A percentile compares a stretch with the other conserved stretches of the same genome.
phyloP scores from a whole-genome alignment of 1,140 invertebrate genomes.

The Spodoptera litura region DNA sequence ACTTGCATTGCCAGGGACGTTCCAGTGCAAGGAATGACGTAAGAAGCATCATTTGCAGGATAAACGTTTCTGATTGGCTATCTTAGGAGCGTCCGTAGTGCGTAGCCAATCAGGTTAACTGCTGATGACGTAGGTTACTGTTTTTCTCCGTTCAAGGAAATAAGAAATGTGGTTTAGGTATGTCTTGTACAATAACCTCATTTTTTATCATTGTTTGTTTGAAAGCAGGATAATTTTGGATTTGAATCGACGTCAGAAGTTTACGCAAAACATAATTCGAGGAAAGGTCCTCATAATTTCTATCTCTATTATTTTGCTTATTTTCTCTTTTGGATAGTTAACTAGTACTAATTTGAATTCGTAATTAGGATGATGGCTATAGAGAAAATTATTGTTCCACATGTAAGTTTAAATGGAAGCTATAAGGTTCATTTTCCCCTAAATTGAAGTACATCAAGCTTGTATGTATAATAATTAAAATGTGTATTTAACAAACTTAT shows the following conservation, averaged over 20 bases:
- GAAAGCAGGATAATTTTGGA: no score
- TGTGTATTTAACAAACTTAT: background rate
- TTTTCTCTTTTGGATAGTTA: no score
- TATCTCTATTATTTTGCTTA: no score
- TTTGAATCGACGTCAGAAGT: no score
- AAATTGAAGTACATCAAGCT: no score
- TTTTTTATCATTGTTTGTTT: background rate
- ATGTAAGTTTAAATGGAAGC: no score
- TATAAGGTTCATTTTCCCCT: no score
- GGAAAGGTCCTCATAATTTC: no score
- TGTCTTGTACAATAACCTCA: background rate
- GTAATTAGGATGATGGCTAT: no score
- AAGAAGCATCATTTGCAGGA: background rate
- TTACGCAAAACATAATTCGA: no score
- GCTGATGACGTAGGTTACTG: background rate
- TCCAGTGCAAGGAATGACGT: slow-evolving; percentile 2
- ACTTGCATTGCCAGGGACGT: background rate
- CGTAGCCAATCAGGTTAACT: slow-evolving; percentile 3
- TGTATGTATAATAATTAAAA: background rate
- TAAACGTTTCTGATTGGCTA: slow-evolving; percentile 8
- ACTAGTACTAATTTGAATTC: no score
- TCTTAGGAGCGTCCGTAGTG: background rate
- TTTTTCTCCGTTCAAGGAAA: background rate
- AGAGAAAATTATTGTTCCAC: no score
- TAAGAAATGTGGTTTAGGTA: background rate